phyloP scores from a whole-genome alignment of 2,113 vertebrate genomes.

The Carettochelys insculpta region DNA sequence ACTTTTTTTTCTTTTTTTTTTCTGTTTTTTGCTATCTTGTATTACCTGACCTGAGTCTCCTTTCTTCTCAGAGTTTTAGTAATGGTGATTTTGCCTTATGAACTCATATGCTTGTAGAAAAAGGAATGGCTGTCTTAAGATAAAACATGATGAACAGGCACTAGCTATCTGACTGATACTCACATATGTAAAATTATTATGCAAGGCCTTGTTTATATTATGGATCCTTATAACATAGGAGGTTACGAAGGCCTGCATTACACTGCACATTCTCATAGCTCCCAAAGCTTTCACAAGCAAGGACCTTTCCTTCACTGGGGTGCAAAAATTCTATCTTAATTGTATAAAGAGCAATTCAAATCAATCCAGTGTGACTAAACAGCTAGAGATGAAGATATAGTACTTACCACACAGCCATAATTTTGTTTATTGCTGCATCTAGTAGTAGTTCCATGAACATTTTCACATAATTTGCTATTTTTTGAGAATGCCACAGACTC shows the following conservation, averaged over 20 bases:
- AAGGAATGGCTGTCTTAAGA: neutral
- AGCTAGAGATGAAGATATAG: neutral
- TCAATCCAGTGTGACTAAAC: neutral
- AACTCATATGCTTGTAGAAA: neutral
- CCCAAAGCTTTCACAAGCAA: neutral
- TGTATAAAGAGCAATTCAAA: neutral
- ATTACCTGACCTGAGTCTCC: neutral
- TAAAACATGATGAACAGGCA: neutral
- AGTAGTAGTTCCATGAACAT: neutral
- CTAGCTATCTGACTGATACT: neutral
- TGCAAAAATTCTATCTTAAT: neutral
- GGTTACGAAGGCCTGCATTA: rapidly evolving
- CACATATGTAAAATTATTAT: neutral
- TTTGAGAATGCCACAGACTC: neutral
- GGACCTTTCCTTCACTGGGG: neutral
- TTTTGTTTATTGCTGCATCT: neutral
- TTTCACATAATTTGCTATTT: neutral
- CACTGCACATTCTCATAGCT: neutral
- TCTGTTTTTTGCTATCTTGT: neutral
- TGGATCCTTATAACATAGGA: rapidly evolving
- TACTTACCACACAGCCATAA: neutral
- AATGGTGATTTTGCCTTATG: slow-evolving; percentile 19
- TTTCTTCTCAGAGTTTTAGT: neutral
- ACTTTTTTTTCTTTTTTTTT: too few species aligned
- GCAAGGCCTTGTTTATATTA: neutral